A percentile compares a stretch with the other conserved stretches of the same genome.
Evolutionary conservation across 1,140 invertebrate genomes (phyloP).

Genomic region (Cyphomyrmex costatus): DNA sequence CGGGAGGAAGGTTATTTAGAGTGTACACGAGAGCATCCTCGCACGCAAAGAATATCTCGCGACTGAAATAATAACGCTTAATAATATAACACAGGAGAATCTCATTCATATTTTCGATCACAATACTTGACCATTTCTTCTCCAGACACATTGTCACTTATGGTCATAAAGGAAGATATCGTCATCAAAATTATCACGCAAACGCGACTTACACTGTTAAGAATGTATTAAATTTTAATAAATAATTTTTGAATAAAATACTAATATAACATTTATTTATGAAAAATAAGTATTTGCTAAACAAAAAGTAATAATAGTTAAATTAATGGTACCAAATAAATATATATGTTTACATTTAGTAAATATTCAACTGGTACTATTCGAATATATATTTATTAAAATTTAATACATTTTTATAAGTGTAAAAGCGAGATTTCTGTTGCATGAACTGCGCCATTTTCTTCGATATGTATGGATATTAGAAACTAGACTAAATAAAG

Average conservation of each 20-base stretch:
- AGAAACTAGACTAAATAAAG: neutral
- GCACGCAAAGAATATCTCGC: constrained; percentile 30
- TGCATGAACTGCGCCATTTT: neutral
- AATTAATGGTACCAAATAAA: too few relatives aligned
- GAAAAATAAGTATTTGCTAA: too few relatives aligned
- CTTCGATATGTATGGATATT: neutral
- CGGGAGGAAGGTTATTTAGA: constrained; percentile 1
- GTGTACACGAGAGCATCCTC: neutral
- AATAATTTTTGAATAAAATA: too few relatives aligned
- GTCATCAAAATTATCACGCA: neutral
- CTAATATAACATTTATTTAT: too few relatives aligned
- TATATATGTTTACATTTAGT: too few relatives aligned
- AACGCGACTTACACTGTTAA: neutral
- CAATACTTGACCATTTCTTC: neutral
- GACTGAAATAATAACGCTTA: constrained; percentile 35
- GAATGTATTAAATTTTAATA: too few relatives aligned
- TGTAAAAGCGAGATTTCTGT: neutral
- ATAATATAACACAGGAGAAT: constrained; percentile 4
- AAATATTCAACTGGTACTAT: too few relatives aligned
- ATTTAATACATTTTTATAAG: neutral
- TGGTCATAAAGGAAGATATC: neutral
- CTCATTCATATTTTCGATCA: neutral
- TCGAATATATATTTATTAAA: too few relatives aligned
- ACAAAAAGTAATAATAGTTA: too few relatives aligned
- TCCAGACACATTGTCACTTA: neutral